phyloP scores from a whole-genome alignment of 1,140 invertebrate genomes.

The Brachionus rotundiformis region DNA sequence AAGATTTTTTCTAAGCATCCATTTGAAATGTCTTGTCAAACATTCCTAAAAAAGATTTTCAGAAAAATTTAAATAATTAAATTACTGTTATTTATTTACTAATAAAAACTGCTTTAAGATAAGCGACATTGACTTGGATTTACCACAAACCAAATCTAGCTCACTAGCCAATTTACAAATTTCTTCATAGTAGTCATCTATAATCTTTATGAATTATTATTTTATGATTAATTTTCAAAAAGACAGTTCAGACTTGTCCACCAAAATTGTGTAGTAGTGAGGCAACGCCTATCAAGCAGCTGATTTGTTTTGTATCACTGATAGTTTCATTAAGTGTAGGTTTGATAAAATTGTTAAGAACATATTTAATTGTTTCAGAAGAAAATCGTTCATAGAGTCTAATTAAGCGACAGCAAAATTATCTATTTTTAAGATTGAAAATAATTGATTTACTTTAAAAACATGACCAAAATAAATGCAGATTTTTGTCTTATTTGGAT shows the following conservation, averaged over 20 bases:
- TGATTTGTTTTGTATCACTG: background rate
- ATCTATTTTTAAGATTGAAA: no score
- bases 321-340: background rate
- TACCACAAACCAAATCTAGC: background rate
- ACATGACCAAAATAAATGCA: constrained; percentile 20
- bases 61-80: background rate
- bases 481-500: constrained; percentile 15
- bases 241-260: background rate
- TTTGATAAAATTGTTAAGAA: background rate
- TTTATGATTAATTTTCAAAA: background rate
- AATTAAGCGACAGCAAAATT: background rate
- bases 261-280: background rate
- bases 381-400: constrained; percentile 12
- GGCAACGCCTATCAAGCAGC: background rate
- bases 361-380: constrained; percentile 15
- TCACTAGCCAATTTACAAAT: background rate
- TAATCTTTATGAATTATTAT: background rate
- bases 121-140: background rate
- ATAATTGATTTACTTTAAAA: constrained; percentile 13
- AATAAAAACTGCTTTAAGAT: background rate
- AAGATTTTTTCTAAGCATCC: constrained; percentile 15
- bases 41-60: background rate
- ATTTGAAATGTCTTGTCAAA: constrained; percentile 20
- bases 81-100: background rate
- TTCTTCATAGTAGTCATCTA: background rate